These are phyloP conservation scores for Chloroclystis v-ata DNA, from an alignment of 2,888 invertebrate genomes.

Conservation along the genomic window DNA sequence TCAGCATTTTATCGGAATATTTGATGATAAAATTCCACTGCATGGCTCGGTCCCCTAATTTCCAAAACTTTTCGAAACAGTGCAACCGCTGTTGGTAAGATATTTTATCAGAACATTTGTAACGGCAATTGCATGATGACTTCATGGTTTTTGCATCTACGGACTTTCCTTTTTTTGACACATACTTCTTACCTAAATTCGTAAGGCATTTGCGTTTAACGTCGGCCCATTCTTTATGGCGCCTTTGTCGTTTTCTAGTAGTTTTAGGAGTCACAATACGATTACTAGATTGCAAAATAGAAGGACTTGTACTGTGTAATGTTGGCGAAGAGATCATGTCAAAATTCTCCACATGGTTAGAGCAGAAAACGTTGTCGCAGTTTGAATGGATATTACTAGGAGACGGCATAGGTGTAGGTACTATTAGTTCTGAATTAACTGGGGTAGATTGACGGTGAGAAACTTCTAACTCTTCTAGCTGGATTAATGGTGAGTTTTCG, in stretches of 20 bases:
- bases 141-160: too few species aligned
- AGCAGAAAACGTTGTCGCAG: background rate
- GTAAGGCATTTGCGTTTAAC: too few species aligned
- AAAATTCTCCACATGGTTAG: background rate
- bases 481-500: background rate
- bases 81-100: too few species aligned
- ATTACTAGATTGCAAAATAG: background rate
- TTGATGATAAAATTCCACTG: too few species aligned
- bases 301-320: background rate
- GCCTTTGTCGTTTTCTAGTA: too few species aligned
- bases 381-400: background rate
- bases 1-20: constrained; percentile 17
- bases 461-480: background rate
- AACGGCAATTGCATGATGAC: too few species aligned
- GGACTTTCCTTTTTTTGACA: too few species aligned
- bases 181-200: too few species aligned
- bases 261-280: background rate
- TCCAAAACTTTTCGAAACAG: too few species aligned
- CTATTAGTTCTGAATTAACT: background rate
- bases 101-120: too few species aligned
- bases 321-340: background rate
- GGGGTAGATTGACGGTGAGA: background rate
- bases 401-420: background rate
- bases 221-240: too few species aligned
- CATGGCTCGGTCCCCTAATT: too few species aligned